Conservation (phyloP, 2,113 vertebrate species). For the Perognathus longimembris region DNA sequence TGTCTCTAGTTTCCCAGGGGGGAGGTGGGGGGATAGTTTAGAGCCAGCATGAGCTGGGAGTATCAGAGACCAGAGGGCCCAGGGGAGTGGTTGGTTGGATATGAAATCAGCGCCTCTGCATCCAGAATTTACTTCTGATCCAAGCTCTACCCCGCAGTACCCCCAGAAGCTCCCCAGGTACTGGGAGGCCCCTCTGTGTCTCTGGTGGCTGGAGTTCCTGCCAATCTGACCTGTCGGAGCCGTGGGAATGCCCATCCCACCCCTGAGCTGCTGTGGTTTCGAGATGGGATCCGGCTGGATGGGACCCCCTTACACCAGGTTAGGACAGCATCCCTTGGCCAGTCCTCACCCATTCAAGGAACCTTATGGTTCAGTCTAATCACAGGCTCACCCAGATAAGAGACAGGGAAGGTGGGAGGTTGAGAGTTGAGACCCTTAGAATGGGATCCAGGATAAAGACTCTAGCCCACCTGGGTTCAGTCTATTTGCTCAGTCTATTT, state of each 20-base stretch:
- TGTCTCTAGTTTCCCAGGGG: not conserved
- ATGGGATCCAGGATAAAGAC: not conserved
- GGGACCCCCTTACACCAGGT: constrained; percentile 91
- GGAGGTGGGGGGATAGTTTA: not conserved
- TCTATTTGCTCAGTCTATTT: not conserved
- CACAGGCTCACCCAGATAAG: constrained; percentile 58
- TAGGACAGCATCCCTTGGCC: constrained; percentile 22
- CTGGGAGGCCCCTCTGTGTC: constrained; percentile 91
- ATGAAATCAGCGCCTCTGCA: not conserved
- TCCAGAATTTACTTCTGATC: constrained; percentile 34
- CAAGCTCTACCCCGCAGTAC: constrained; percentile 84
- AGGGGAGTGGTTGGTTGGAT: not conserved
- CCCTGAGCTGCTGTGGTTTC: constrained; percentile 94
- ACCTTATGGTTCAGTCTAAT: not conserved
- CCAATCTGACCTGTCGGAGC: constrained; percentile 93
- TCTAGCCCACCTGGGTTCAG: not conserved
- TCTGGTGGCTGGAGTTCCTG: constrained; percentile 90
- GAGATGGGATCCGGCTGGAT: constrained; percentile 91
- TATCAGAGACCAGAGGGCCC: not conserved
- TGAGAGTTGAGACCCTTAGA: not conserved
- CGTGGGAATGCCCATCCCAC: constrained; percentile 90
- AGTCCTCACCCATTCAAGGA: not conserved
- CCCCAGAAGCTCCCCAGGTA: constrained; percentile 91
- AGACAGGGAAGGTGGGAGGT: not conserved
- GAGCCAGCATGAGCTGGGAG: not conserved